Base-by-base conservation (phyloP, 2,888 invertebrate genomes). In the Morpho achilles region DNA sequence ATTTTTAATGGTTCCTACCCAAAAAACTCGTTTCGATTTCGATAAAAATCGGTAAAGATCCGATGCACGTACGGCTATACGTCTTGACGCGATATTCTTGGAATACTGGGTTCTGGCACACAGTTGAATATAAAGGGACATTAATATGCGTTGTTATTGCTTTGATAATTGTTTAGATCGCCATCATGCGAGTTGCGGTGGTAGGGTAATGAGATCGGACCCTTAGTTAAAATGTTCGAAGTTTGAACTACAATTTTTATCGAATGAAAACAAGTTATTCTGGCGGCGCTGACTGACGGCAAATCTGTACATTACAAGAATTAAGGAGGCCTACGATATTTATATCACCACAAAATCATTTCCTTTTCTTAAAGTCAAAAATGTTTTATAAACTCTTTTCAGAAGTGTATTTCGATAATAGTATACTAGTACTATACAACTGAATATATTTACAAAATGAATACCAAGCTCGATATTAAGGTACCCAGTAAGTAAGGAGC, bases 41-140 rank as follows among this genome's bases (percentile, higher is more conserved):
- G 76, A 76, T 76, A 75, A 74, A 72, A 76, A 79, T 77, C 77
- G 75, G 72, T 72, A 70, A 69, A 65, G 67, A 74, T 69, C 71
- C 75, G 69, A 68, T 71, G 66, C 76, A 76, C 77, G 77, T 76
- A 72, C 64, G 52, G 51, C 54, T 52, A 50, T 60, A 53, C 57
- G 60, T 59, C 62, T 62, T 42, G 16, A 42, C 61, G 59, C 55
- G 52, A 66, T 61, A 62, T 77, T 76, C 77, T 68, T 55, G 63
- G 76, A 76, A 76, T 50, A 61, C 49, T 52, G 52, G 48, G 57
- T 58, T 62, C 59, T 51, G 56, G 51, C 58, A 47, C 64, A 59
- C 61, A 59, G 67, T 65, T 59, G 73, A 72, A 75, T 76, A 71
- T 75, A 70, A 75, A 76, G 62, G 59, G 60, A 66, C 70, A 72